Conservation (phyloP, 2,888 invertebrate genomes). For the Trichopria drosophilae region DNA sequence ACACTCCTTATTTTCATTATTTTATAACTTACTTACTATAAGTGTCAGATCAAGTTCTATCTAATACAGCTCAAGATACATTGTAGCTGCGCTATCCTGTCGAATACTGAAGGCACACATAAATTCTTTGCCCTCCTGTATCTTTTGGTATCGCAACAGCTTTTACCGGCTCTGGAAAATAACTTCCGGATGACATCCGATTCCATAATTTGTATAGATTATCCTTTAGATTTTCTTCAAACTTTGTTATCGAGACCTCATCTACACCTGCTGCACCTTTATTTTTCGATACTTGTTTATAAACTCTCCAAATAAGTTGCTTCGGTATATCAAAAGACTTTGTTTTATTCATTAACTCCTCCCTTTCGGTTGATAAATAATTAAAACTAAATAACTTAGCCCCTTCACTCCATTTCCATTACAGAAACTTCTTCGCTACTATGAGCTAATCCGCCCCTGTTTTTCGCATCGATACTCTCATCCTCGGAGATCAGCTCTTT, state of each 20-base stretch:
- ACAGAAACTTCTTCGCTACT: slow-evolving; percentile 11
- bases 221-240: slow-evolving; percentile 3
- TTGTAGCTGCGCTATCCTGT: slow-evolving; percentile 12
- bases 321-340: slow-evolving; percentile 4
- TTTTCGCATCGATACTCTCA: not conserved
- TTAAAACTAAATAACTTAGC: slow-evolving; percentile 4
- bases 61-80: no score
- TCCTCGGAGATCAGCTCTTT: not conserved
- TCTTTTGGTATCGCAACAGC: slow-evolving; percentile 6
- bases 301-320: not conserved
- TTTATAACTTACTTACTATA: no score
- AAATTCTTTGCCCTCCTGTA: slow-evolving; percentile 2
- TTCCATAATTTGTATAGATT: slow-evolving; percentile 10
- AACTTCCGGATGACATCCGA: slow-evolving; percentile 9
- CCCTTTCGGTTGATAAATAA: slow-evolving; percentile 6
- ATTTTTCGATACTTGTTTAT: not conserved
- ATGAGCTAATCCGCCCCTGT: slow-evolving; percentile 7
- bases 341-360: not conserved
- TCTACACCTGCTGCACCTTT: slow-evolving; percentile 7
- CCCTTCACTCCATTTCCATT: slow-evolving; percentile 10
- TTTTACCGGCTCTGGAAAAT: slow-evolving; percentile 7
- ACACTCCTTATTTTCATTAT: no score
- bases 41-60: no score
- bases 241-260: not conserved
- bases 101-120: slow-evolving; percentile 5